These are phyloP conservation scores for Thunnus albacares DNA, from an alignment of 2,797 vertebrate genomes.

Conservation along the genomic window DNA sequence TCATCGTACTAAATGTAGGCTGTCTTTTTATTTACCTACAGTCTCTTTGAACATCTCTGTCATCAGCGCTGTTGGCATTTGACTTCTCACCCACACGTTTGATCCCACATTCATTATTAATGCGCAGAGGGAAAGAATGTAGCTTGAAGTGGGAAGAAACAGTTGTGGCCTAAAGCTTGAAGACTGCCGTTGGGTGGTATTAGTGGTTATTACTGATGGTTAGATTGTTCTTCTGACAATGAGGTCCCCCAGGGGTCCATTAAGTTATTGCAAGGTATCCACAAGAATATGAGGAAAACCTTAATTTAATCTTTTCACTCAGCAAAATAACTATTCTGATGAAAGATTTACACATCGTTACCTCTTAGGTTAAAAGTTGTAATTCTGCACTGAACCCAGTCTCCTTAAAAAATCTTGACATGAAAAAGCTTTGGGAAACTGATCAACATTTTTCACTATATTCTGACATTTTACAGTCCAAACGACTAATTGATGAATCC, in stretches of 20 bases:
- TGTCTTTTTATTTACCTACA: slow-evolving; percentile 21
- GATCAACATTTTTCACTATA: no score
- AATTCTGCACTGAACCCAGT: no score
- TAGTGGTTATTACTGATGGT: not conserved
- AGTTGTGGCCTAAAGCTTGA: not conserved
- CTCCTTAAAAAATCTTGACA: not conserved
- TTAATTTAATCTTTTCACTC: not conserved
- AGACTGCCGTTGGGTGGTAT: not conserved
- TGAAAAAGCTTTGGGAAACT: not conserved
- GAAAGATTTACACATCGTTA: not conserved
- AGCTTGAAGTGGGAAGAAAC: slow-evolving; percentile 26
- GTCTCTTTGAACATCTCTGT: not conserved
- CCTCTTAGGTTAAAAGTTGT: no score
- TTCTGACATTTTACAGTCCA: no score
- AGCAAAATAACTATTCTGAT: not conserved
- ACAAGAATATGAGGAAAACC: not conserved
- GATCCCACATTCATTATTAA: slow-evolving; percentile 25
- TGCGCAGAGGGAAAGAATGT: not conserved
- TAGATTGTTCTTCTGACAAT: not conserved
- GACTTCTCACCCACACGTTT: slow-evolving; percentile 42
- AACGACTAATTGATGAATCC: no score
- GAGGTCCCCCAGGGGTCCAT: not conserved
- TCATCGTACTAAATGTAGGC: not conserved
- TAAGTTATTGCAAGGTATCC: no score
- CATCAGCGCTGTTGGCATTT: slow-evolving; percentile 21